Evolutionary conservation across 2,888 invertebrate genomes (phyloP), one percentile per base, ranked within the genome.

Genomic region (Pogonocherus hispidulus): DNA sequence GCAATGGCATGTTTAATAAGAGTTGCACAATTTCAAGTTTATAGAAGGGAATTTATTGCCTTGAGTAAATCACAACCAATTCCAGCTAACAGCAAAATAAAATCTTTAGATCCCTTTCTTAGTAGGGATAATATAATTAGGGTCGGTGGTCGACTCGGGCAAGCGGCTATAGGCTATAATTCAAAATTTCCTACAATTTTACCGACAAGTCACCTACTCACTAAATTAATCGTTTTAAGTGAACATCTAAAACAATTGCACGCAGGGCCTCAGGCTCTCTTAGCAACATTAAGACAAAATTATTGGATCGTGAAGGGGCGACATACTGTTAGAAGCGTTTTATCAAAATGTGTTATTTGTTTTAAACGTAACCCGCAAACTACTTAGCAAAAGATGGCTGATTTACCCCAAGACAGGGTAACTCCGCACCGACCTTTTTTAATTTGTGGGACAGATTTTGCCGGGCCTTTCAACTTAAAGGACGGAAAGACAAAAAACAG

Each of bases 401-500:
- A 59, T 22, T 59, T 59, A 19, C 59, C 59, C 2, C 8, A 11
- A n/a, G 0, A 5, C 8, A 9, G 59, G 9, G 44, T 59, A 27
- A 41, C 44, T 5, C 20, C 44, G 8, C 9, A 19, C 1, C 37
- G 44, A 1, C 59, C 59, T 9, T 59, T 59, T 20, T 5, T 18
- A 20, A n/a, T 59, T 11, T 27, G 18, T 11, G 44, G 59, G 1
- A 19, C 44, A 3, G 69, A 70, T 22, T 66, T 52, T 14, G 69
- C 69, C 27, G 63, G 66, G 16, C 63, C 69, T 14, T 67, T 63
- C 37, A 5, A 35, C 11, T 22, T 67, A 27, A 66, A 59, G 16
- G 70, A 70, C 44, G 64, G 67, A 1, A 65, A 67, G 51, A 18
- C 37, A 9, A 54, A 41, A 19, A 65, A 60, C 16, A 35, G 55